Base-by-base conservation (phyloP, 2,113 vertebrate species). In the Vulpes lagopus region DNA sequence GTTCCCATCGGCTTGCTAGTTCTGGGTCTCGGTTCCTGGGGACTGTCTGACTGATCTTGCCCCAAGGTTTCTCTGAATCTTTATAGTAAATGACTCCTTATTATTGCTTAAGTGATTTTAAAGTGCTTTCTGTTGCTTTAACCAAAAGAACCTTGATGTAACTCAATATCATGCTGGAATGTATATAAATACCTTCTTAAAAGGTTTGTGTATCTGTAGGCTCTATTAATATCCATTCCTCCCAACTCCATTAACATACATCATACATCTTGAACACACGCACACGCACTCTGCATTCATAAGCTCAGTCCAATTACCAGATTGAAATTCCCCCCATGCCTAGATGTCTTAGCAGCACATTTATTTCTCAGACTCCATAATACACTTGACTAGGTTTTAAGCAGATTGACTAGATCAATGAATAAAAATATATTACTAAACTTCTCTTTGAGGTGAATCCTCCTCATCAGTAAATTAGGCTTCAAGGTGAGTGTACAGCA, bases 81-180 rank as follows among this genome's bases (percentile, higher is more conserved):
- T 84, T 82, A 73, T 5, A 78, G 57, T 82, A 91, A 91, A 79
- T 82, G 69, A 38, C 23, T 88, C 27, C 35, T 78, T 82, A 23
- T 53, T 74, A 76, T 55, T 87, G 89, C n/a, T 73, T 89, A 83
- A 86, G 60, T 89, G 88, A 76, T 10, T 73, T 81, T 91, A 11
- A 95, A 93, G 65, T 89, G 16, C 38, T 80, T 94, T 95, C 71
- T 94, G 53, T 82, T 89, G 82, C 78, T 97, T 97, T 76, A 96
- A 95, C 79, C 30, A 74, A 88, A 81, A 85, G 23, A 94, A 74
- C 10, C 30, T 49, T 67, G 12, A 84, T 17, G 19, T 60, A 91
- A 69, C 89, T 76, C 27, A 69, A 14, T 78, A 67, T 55, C 43
- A 73, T 22, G 7, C 22, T 89, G 86, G 51, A 85, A 65, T 81